Percentiles rank a stretch among this genome's conserved stretches.
Evolutionary conservation across 2,113 vertebrate species (phyloP).

Genomic region (Sarotherodon lohbergeri): DNA sequence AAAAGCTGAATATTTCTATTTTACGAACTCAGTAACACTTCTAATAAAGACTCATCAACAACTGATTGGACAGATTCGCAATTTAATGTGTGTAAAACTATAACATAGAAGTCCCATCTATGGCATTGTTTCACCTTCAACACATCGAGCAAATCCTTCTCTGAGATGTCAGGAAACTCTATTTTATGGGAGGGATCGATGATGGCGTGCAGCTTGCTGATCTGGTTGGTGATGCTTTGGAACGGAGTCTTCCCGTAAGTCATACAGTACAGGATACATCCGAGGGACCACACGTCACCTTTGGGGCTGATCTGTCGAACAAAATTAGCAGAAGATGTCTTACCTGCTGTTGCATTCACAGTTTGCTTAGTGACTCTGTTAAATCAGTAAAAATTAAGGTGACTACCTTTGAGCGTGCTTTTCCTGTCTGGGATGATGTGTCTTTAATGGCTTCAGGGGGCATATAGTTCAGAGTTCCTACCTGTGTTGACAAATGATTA

Average conservation of each 20-base stretch:
- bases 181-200: conserved; percentile 85
- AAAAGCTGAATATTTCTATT: not conserved
- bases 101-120: not conserved
- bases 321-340: not conserved
- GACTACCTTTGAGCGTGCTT: conserved; percentile 85
- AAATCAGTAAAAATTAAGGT: not conserved
- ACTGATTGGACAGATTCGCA: not conserved
- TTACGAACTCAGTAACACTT: not conserved
- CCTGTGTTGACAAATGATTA: conserved; percentile 63
- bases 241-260: conserved; percentile 95
- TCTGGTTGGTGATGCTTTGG: conserved; percentile 91
- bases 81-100: not conserved
- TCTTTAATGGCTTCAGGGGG: conserved; percentile 95
- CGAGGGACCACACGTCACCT: conserved; percentile 96
- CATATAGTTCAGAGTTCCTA: conserved; percentile 97
- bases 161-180: conserved; percentile 85
- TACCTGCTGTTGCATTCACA: not conserved
- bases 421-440: conserved; percentile 83
- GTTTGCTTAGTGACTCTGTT: not conserved
- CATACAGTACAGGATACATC: conserved; percentile 96
- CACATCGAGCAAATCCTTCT: conserved; percentile 91
- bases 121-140: conserved; percentile 77
- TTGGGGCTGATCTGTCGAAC: conserved; percentile 86
- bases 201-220: conserved; percentile 91
- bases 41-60: not conserved